Evolutionary conservation across 2,797 vertebrate genomes (phyloP).

Genomic region (Phrynocephalus vlangalii): DNA sequence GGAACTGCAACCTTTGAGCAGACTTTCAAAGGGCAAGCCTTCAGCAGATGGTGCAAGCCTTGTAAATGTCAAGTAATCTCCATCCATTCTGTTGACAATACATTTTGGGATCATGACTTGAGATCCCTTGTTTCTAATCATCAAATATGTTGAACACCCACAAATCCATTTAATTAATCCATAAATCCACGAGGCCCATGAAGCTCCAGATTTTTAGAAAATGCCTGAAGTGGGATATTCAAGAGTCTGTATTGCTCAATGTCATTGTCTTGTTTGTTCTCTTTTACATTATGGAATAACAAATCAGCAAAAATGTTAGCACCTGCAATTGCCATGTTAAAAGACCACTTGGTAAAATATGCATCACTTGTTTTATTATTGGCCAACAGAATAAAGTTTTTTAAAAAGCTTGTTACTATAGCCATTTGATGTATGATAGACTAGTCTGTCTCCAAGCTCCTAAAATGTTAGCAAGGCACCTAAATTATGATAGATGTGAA

Average conservation of each 20-base stretch:
- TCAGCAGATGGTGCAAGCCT: conserved; percentile 5
- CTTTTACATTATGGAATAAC: background rate
- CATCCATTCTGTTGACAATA: conserved; percentile 18
- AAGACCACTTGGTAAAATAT: background rate
- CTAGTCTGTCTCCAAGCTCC: conserved; percentile 13
- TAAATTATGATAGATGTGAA: conserved; percentile 19
- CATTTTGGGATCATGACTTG: background rate
- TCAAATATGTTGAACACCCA: background rate
- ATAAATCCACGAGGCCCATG: background rate
- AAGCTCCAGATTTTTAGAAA: background rate
- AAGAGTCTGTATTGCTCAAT: background rate
- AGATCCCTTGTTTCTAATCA: conserved; percentile 14
- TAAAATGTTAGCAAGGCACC: conserved; percentile 24
- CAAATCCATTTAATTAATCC: conserved; percentile 10
- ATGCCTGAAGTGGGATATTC: background rate
- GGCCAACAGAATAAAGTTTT: conserved; percentile 9
- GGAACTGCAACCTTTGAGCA: background rate
- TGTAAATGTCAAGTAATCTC: conserved; percentile 22
- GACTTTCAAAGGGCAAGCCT: background rate
- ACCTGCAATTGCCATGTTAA: background rate
- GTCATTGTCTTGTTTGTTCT: background rate
- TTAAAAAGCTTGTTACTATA: background rate
- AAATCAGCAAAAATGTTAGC: conserved; percentile 8
- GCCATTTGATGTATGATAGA: background rate
- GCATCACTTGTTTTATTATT: background rate